Conservation (phyloP, 2,888 invertebrate species). For the Leptinotarsa peninsularis region DNA sequence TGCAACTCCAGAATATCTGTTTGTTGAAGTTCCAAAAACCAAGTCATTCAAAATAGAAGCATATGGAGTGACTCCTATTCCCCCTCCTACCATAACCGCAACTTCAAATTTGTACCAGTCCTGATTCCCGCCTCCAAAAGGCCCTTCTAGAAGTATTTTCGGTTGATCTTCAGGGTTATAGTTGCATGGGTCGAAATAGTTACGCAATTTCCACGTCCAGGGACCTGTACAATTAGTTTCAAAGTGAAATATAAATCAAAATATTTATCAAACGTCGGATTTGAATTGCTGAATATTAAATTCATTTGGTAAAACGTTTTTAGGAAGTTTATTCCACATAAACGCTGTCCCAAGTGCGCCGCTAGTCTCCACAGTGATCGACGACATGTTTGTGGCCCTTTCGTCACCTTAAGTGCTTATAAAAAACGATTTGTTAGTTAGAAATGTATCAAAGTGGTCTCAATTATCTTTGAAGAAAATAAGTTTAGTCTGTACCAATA, state of each 20-base stretch:
- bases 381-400: too few relatives aligned
- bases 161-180: constrained; percentile 88
- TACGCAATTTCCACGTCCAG: constrained; percentile 97
- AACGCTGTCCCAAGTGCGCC: too few relatives aligned
- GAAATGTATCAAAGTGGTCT: too few relatives aligned
- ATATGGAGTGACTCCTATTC: constrained; percentile 97
- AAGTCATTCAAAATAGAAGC: constrained; percentile 96
- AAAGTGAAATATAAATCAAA: not conserved
- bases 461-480: too few relatives aligned
- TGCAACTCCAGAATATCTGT: constrained; percentile 94
- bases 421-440: too few relatives aligned
- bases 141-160: constrained; percentile 91
- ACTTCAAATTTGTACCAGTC: constrained; percentile 99
- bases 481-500: too few relatives aligned
- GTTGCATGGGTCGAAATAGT: constrained; percentile 94
- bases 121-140: constrained; percentile 97
- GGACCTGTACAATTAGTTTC: constrained; percentile 71
- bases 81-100: constrained; percentile 97
- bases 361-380: too few relatives aligned
- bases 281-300: too few relatives aligned
- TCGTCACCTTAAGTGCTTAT: too few relatives aligned
- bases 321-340: too few relatives aligned
- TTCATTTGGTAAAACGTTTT: too few relatives aligned
- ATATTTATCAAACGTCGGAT: not conserved
- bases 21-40: constrained; percentile 95